Evolutionary conservation across 2,888 invertebrate genomes (phyloP), one percentile per base, ranked within the genome.

Genomic region (Norana najaformis): DNA sequence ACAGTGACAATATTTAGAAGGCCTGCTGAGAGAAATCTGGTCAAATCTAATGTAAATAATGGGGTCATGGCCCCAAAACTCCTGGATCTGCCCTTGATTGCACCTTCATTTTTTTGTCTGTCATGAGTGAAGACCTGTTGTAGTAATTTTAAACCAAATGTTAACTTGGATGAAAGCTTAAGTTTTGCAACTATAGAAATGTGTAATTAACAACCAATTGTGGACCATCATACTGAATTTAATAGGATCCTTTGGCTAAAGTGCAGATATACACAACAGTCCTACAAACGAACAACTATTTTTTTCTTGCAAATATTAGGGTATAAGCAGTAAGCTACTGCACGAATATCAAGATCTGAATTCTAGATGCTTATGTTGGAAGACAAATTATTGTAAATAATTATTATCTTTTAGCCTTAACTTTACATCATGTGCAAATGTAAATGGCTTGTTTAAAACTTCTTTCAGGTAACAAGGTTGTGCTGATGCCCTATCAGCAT

Each of bases 401-500:
- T 69, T 23, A 69, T 69, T 69, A n/a, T 6, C 69, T n/a, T 69
- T 69, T 69, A 8, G n/a, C 11, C 23, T 53, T 53, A 2, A 53
- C 23, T 23, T 53, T 53, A 3, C 53, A 23, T 53, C 23, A 30
- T 53, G 23, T 53, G 53, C 30, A 30, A 41, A 30, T 53, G 23
- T 53, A 30, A 53, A 30, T 53, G 30, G 53, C 53, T 30, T 83
- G 83, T 90, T 85, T n/a, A 88, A 88, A 38, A 23, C 35, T 20
- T 39, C 30, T 36, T 41, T 34, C 85, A 90, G 90, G 39, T 85
- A 69, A 37, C 37, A 47, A 83, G 18, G 90, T 91, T 38, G 91
- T 91, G 18, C n/a, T 91, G 16, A 91, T 91, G 53, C 90, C 89
- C 13, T 90, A 88, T 41, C 35, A 89, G n/a, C 89, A 88, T 14